Base-by-base conservation (phyloP, 2,888 invertebrate genomes). In the Luffia ferchaultella region DNA sequence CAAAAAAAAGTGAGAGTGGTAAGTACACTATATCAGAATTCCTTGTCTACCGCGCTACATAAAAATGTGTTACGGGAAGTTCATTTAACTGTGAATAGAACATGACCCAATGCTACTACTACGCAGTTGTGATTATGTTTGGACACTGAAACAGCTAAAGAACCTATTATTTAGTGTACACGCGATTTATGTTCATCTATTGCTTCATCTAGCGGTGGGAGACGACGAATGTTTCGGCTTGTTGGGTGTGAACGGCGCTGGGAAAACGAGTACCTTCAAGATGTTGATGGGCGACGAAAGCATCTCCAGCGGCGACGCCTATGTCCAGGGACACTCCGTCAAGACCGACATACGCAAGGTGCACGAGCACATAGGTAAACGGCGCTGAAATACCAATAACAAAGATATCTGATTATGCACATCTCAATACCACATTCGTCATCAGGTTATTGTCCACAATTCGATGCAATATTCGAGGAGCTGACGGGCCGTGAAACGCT, bases 211-310 rank as follows among this genome's bases (percentile, higher is more conserved):
- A 64, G 91, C 89, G 46, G 88, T 93, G 0, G 87, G 87, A 49
- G 83, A 89, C 53, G 87, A 87, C 9, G 94, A 94, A 73, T 93
- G 93, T 63, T 95, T 95, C 62, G 94, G 94, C 1, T 71, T 95
- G 42, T 75, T 95, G 47, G 93, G 95, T 0, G 90, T 93, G 0
- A 95, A 95, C 67, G 95, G 95, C 9, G 94, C 95, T 1, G 95
- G 95, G 0, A 95, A 95, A 72, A 94, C 93, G 0, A 90, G 91
- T 1, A 95, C 96, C 0, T 97, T 97, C 68, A 93, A 93, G 75
- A 94, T 95, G 92, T 77, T 96, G 61, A 95, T 95, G 47, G 95
- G 96, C 0, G 95, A 94, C 64, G 90, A 90, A 62, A 70, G 74
- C 2, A 87, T 93, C 12, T 87, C 90, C 0, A 85, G 83, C 49